Evolutionary conservation across 2,888 invertebrate species (phyloP), one percentile per base, ranked within the genome.

Genomic region (Metacarcinus magister): DNA sequence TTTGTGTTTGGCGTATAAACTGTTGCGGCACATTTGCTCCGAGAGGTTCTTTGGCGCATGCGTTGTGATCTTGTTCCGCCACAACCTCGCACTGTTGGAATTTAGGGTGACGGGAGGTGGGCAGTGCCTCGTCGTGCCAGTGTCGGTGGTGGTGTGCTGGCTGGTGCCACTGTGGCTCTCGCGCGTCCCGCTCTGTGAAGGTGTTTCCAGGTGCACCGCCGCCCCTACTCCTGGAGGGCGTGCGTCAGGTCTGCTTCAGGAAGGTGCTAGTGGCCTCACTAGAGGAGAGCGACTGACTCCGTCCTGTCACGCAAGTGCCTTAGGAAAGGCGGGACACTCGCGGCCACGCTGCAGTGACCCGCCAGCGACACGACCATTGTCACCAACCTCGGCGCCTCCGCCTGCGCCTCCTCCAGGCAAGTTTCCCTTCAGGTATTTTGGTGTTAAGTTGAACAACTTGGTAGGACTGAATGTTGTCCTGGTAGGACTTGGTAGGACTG

Each of bases 71-170:
- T 44, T 82, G 75, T 39, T 28, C 46, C 48, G 43, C 60, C 44
- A 92, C 28, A 87, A 92, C 39, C 54, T 92, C 67, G 23, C 92
- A 92, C 95, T 46, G 60, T 39, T 54, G 95, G 46, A 92, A 39
- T 19, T 93, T 75, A 67, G 48, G 43, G 43, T 67, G 93, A 93
- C 93, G 43, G n/a, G 67, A 43, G 75, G 93, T 75, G 67, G 93
- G 93, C 75, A 43, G 67, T 43, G 93, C 67, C 60, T 75, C 39
- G 93, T 10, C 43, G 43, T 43, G 93, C 67, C 60, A 75, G 93
- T 93, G 93, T 75, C 39, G 92, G 39, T 93, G 93, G 67, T 43
- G 93, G 67, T 93, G 93, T 93, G 93, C 67, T 75, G 93, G 93
- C 54, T 93, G 46, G 91, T 91, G 91, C 91, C 44, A 46, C 91